Evolutionary conservation across 2,797 vertebrate genomes (phyloP).

Genomic region (Salmo trutta): DNA sequence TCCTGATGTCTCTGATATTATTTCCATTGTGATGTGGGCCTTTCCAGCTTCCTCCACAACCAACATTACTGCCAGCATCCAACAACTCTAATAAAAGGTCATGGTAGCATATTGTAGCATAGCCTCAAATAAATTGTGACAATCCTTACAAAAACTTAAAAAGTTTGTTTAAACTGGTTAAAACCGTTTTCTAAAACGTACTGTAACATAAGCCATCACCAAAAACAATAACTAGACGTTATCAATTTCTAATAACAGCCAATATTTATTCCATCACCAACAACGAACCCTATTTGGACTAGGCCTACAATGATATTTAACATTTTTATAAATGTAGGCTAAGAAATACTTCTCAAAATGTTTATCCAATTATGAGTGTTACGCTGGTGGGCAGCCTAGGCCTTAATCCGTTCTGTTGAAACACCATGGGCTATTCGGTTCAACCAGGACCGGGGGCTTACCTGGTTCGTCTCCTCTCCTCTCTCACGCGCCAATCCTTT

Average conservation of each 20-base stretch:
- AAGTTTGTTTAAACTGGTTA: neutral
- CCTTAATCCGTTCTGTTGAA: neutral
- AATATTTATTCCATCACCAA: neutral
- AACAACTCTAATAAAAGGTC: neutral
- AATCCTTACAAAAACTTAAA: neutral
- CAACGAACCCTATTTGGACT: neutral
- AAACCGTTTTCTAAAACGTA: neutral
- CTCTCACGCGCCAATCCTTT: slow-evolving; percentile 42
- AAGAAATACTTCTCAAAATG: neutral
- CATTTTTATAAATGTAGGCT: neutral
- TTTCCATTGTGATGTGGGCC: too few species aligned
- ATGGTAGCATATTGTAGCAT: neutral
- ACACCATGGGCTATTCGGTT: slow-evolving; percentile 1
- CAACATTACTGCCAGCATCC: neutral
- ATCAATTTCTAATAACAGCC: neutral
- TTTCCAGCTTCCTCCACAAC: neutral
- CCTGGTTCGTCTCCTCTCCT: slow-evolving; percentile 46
- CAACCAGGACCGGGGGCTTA: slow-evolving; percentile 38
- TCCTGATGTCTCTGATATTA: neutral
- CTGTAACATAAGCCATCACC: neutral
- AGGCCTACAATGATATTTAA: too few species aligned
- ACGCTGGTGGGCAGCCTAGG: too few species aligned
- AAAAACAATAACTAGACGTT: neutral
- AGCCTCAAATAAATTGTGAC: neutral
- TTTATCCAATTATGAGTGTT: neutral